A percentile compares a stretch with the other conserved stretches of the same genome.
phyloP scores from a whole-genome alignment of 2,888 invertebrate species.

The Lycia hirtaria region DNA sequence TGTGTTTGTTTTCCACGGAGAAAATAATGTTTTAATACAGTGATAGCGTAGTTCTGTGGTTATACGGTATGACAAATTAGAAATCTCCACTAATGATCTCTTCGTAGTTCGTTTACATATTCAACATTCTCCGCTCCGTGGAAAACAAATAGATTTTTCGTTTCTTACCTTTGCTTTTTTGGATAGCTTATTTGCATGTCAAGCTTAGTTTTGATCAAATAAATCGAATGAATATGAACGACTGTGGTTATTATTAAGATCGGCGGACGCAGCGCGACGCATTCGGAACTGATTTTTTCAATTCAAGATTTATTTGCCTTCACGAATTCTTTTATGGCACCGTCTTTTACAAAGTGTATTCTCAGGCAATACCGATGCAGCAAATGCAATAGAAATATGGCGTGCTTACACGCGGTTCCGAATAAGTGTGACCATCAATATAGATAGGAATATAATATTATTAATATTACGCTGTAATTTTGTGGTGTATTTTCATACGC shows the following conservation, averaged over 20 bases:
- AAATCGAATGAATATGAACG: background rate
- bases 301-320: background rate
- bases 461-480: background rate
- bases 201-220: background rate
- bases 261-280: background rate
- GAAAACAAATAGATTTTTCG: background rate
- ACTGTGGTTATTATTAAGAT: background rate
- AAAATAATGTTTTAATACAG: background rate
- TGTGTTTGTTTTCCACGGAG: background rate
- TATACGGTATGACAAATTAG: no score
- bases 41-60: background rate
- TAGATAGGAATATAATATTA: no score
- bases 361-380: no score
- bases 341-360: no score
- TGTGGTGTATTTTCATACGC: no score
- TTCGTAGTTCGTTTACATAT: background rate
- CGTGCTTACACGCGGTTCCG: no score
- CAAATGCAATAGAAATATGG: no score
- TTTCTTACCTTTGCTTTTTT: background rate
- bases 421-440: no score
- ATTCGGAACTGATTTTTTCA: background rate
- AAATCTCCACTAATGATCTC: background rate
- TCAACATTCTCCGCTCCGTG: background rate
- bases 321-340: background rate
- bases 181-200: background rate